Base-by-base conservation (phyloP, 2,888 invertebrate species). In the Elgonia sp. region DNA sequence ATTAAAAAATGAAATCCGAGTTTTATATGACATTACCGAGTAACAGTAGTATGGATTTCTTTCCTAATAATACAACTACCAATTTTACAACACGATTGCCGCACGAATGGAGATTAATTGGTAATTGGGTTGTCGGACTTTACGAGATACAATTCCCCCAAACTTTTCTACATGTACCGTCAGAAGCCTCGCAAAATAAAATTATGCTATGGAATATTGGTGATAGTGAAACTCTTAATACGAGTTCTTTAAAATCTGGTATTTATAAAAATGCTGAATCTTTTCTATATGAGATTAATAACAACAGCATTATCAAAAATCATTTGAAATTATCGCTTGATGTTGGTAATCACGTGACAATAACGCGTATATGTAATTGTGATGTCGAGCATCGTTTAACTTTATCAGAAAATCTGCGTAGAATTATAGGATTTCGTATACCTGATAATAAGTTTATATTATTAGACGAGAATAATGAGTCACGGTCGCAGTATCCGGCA, bases 11-110 rank as follows among this genome's bases (percentile, higher is more conserved):
- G 50, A 50, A 16, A 14, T 50, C 14, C 50, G 50, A 50, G 4
- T 50, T 50, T 50, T 50, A 50, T 50, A 50, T 14, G 50, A 50
- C 50, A 16, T 14, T 50, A 50, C 55, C 55, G 6, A 18, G 4
- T 4, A 50, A 57, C 18, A 72, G 62, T 39, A 81, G 81, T 29
- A 70, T 81, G 72, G 16, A 62, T 10, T 72, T 46, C 40, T 81
- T 46, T 40, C 80, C 69, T 3, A 46, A 80, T 16, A 80, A 69
- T 46, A 65, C 29, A 21, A 65, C 77, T 20, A 40, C 77, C 5
- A n/a, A 65, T 39, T 77, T 65, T 14, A 53, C 40, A 14, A 81
- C 81, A 46, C 70, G 39, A 8, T 20, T 81, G 16, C 62, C 72
- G 1, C 72, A 39, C 46, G 70, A 81, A 14, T 21, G 10, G 8